Conservation (phyloP, 2,797 vertebrate genomes). For the Pseudotriccus pelzelni region DNA sequence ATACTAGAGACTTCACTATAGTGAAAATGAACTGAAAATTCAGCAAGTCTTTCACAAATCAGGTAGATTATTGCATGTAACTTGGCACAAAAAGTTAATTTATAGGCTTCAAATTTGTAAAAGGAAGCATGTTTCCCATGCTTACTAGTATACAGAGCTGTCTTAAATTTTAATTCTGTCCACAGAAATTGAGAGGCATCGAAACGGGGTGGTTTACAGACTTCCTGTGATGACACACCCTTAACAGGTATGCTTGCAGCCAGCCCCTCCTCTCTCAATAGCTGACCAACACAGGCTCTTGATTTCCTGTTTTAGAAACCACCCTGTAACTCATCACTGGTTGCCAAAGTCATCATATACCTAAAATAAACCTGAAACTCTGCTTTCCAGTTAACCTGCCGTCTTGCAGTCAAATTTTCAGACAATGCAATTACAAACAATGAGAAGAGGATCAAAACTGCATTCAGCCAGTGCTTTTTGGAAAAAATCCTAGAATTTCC, state of each 20-base stretch:
- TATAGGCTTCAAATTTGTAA: not conserved
- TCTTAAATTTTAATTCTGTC: not conserved
- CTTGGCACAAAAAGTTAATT: not conserved
- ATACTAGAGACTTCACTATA: not conserved
- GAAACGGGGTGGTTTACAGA: not conserved
- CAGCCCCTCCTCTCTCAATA: not conserved
- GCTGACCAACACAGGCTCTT: not conserved
- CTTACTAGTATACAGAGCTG: not conserved
- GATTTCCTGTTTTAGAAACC: not conserved
- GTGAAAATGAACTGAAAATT: not conserved
- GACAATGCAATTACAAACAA: not conserved
- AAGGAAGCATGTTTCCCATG: not conserved
- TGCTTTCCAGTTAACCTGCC: not conserved
- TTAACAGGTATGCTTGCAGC: not conserved
- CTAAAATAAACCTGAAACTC: not conserved
- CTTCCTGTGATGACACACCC: not conserved
- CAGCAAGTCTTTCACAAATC: not conserved
- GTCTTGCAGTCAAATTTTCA: not conserved
- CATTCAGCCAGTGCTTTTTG: rapidly evolving
- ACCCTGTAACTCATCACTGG: not conserved
- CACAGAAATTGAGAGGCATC: not conserved
- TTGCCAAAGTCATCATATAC: not conserved
- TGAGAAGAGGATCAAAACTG: not conserved
- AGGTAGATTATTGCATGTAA: not conserved
- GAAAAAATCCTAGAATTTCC: not conserved